These are phyloP conservation scores for Colistium nudipinnis DNA, from an alignment of 2,113 vertebrate genomes.

Conservation along the genomic window DNA sequence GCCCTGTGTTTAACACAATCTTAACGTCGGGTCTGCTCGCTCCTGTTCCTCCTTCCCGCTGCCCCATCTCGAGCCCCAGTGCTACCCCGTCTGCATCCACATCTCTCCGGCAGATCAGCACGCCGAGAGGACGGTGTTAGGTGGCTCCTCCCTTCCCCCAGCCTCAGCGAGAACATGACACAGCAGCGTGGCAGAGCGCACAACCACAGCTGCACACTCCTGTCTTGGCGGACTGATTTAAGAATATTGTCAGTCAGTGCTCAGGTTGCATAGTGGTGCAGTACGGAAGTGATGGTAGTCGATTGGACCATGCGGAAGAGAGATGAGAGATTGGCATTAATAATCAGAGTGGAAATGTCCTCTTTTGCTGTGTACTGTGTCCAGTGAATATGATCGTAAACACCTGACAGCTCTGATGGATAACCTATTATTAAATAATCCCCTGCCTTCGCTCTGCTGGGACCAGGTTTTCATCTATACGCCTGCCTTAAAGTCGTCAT, in stretches of 20 bases:
- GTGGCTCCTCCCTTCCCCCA: conserved; percentile 63
- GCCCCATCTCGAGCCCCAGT: conserved; percentile 12
- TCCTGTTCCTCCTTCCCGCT: conserved; percentile 8
- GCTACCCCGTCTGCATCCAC: conserved; percentile 32
- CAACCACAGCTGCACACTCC: conserved; percentile 27
- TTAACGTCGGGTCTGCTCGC: conserved; percentile 13
- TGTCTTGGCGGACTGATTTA: background rate
- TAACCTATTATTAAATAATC: background rate
- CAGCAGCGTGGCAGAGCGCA: conserved; percentile 70
- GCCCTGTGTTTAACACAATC: conserved; percentile 1
- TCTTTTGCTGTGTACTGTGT: too few species aligned
- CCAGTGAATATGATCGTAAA: background rate
- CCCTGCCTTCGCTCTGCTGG: background rate
- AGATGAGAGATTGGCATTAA: too few species aligned
- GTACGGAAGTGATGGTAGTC: too few species aligned
- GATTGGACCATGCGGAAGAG: too few species aligned
- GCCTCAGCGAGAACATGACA: conserved; percentile 76
- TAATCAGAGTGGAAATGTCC: too few species aligned
- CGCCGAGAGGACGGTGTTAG: conserved; percentile 23
- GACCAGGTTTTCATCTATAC: background rate
- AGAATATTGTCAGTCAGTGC: background rate
- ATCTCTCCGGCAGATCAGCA: conserved; percentile 24
- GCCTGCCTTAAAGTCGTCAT: conserved; percentile 4
- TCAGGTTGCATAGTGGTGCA: too few species aligned
- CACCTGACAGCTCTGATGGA: background rate